These are phyloP conservation scores for Ctenodactylus gundi DNA, from an alignment of 2,113 vertebrate genomes.

Conservation along the genomic window DNA sequence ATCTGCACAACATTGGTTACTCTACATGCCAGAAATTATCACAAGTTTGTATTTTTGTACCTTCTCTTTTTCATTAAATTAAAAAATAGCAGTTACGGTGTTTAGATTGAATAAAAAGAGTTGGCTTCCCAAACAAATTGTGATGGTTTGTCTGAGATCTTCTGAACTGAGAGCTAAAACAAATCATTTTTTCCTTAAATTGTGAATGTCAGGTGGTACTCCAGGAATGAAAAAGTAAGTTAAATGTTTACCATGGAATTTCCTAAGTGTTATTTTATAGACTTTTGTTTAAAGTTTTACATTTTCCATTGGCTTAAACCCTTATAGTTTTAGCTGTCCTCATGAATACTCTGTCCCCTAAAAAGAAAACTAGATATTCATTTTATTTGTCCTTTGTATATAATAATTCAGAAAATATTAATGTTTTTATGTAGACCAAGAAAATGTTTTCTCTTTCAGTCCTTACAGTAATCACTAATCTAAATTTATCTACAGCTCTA, in stretches of 20 bases:
- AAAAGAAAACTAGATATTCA: not conserved
- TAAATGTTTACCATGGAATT: not conserved
- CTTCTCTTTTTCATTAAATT: not conserved
- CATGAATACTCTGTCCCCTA: not conserved
- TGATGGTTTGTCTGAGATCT: no score
- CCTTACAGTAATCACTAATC: not conserved
- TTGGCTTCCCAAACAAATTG: no score
- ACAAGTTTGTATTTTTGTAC: not conserved
- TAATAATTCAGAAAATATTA: not conserved
- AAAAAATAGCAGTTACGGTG: not conserved
- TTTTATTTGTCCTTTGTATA: not conserved
- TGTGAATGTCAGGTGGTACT: no score
- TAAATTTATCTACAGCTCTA: not conserved
- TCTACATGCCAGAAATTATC: not conserved
- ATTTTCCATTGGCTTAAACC: not conserved
- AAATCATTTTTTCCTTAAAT: no score
- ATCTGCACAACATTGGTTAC: not conserved
- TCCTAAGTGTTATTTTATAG: not conserved
- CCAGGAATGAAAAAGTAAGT: no score
- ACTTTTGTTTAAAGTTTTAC: not conserved
- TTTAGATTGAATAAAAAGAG: not conserved
- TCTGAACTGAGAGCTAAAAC: no score
- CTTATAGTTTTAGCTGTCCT: not conserved
- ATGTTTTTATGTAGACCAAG: not conserved
- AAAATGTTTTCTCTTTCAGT: not conserved